phyloP scores from a whole-genome alignment of 92 coral and sea anemone species.

The Epizoanthus ramosus region DNA sequence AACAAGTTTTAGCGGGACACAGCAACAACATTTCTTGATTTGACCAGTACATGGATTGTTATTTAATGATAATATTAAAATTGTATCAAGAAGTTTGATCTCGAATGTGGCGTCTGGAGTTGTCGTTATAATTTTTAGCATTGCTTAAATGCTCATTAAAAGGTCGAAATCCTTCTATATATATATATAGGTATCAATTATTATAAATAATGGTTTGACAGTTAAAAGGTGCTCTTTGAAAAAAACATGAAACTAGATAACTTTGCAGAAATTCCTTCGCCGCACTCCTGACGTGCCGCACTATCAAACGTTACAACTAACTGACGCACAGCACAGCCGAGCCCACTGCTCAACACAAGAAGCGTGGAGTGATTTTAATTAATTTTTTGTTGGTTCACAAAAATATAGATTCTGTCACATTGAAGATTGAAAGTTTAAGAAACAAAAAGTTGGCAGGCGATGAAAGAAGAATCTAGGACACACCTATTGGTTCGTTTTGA shows the following conservation, averaged over 20 bases:
- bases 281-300: neutral
- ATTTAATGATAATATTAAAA: conserved; percentile 40
- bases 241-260: conserved; percentile 12
- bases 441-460: too few relatives aligned
- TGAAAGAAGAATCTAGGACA: too few relatives aligned
- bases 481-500: too few relatives aligned
- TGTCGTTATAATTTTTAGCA: conserved; percentile 42
- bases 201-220: conserved; percentile 42
- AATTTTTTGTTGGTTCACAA: neutral
- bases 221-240: conserved; percentile 33
- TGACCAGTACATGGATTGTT: conserved; percentile 16
- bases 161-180: conserved; percentile 21
- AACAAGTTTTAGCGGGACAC: neutral
- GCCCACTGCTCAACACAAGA: conserved; percentile 3
- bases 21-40: neutral
- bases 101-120: conserved; percentile 25
- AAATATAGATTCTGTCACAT: neutral
- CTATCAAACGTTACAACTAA: neutral
- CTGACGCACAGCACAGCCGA: conserved; percentile 19
- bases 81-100: conserved; percentile 17
- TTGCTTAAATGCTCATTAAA: conserved; percentile 45
- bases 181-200: conserved; percentile 23
- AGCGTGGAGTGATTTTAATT: conserved; percentile 30
- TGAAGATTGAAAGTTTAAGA: neutral
- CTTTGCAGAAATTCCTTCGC: conserved; percentile 33